Conservation (phyloP, 2,797 vertebrate species). For the Cephalopachus bancanus region DNA sequence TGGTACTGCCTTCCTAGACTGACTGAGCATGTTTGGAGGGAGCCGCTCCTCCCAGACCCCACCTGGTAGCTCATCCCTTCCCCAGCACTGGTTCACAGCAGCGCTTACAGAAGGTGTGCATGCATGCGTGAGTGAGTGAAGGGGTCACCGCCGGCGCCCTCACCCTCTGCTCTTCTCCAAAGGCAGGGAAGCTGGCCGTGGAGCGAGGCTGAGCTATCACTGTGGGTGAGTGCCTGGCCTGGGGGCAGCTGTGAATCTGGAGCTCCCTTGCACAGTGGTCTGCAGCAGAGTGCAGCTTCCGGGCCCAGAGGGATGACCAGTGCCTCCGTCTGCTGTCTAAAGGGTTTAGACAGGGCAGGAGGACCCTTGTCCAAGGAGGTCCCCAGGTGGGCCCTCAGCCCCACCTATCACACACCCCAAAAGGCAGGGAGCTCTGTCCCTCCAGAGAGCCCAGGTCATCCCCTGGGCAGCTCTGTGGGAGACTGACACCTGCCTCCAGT, state of each 20-base stretch:
- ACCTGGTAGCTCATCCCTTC: background rate
- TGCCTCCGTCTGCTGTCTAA: background rate
- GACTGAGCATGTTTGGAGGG: background rate
- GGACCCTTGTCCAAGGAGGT: background rate
- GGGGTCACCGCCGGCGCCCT: background rate
- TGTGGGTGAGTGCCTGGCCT: conserved; percentile 92
- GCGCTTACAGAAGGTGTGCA: too few species aligned
- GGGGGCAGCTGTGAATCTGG: too few species aligned
- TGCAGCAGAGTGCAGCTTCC: background rate
- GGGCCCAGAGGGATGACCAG: background rate
- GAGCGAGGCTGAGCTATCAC: conserved; percentile 99
- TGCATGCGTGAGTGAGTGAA: too few species aligned
- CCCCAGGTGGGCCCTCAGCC: background rate
- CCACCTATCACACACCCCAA: background rate
- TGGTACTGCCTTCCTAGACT: background rate
- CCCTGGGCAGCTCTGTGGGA: background rate
- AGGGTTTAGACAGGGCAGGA: too few species aligned
- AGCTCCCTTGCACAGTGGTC: too few species aligned
- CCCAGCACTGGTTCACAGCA: too few species aligned
- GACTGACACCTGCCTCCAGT: background rate
- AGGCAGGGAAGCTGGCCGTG: conserved; percentile 98
- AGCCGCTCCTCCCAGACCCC: too few species aligned
- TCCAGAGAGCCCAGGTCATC: background rate
- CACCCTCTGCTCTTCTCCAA: conserved; percentile 79
- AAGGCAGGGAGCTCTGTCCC: background rate